Percentiles rank a stretch among this genome's conserved stretches.
Conservation (phyloP, 2,113 vertebrate species). For the Phoxinus phoxinus region DNA sequence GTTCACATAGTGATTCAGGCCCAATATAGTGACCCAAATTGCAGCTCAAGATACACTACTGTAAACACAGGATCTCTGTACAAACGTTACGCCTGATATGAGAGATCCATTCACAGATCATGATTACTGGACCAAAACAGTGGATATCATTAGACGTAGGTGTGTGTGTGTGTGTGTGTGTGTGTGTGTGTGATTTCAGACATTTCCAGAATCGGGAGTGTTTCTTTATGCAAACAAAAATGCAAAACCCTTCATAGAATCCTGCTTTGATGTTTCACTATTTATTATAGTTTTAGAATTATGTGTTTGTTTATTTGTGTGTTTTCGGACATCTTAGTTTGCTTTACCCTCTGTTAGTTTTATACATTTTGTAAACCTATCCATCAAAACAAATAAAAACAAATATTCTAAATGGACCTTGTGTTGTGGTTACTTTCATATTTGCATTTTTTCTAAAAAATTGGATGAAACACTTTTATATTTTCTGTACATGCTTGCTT, state of each 20-base stretch:
- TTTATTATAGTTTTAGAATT: conserved; percentile 56
- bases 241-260: conserved; percentile 30
- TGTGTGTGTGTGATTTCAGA: conserved; percentile 24
- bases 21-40: conserved; percentile 41
- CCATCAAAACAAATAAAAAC: conserved; percentile 8
- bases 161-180: conserved; percentile 38
- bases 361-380: conserved; percentile 46
- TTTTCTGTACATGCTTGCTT: background rate
- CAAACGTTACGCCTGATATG: background rate
- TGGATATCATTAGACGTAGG: conserved; percentile 8
- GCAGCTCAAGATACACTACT: conserved; percentile 10
- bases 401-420: background rate
- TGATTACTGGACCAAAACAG: conserved; percentile 40
- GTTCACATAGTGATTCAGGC: background rate
- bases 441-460: no score
- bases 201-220: background rate
- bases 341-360: conserved; percentile 43
- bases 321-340: conserved; percentile 25
- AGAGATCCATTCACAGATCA: background rate
- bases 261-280: conserved; percentile 46
- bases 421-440: background rate
- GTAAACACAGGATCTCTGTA: conserved; percentile 5
- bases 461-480: background rate
- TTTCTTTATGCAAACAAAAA: conserved; percentile 44
- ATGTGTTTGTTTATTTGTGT: conserved; percentile 30